Percentiles rank a stretch among this genome's conserved stretches.
phyloP scores from a whole-genome alignment of 2,113 vertebrate species.

The Theristicus caerulescens region DNA sequence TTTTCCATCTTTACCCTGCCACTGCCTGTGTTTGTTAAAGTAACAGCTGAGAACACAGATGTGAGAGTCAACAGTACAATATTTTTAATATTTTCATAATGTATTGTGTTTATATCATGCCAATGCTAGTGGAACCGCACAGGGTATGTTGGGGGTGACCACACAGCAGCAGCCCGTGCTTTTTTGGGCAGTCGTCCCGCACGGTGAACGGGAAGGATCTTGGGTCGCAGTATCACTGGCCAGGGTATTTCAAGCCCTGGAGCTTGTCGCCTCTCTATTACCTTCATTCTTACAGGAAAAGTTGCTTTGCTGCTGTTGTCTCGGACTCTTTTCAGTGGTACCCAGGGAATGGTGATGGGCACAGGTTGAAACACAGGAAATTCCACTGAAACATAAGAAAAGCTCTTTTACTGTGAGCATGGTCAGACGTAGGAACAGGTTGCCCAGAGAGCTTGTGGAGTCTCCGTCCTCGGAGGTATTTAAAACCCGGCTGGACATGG shows the following conservation, averaged over 20 bases:
- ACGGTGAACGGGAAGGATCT: neutral
- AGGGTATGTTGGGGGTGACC: accelerated
- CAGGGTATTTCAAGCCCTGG: neutral
- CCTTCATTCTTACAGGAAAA: neutral
- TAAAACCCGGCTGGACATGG: accelerated
- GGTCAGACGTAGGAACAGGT: neutral
- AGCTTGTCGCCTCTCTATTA: accelerated
- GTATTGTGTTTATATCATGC: neutral
- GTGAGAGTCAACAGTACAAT: neutral
- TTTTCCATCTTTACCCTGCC: neutral
- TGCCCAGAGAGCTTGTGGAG: neutral
- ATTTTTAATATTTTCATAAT: neutral
- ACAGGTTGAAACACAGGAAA: neutral
- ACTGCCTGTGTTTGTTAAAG: neutral
- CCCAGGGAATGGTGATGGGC: neutral
- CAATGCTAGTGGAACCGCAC: neutral
- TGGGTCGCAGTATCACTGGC: neutral
- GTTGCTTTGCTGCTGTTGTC: neutral
- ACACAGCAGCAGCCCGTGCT: neutral
- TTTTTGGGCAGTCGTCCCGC: accelerated
- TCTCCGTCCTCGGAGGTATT: neutral
- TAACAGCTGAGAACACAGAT: neutral
- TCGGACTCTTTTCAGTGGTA: neutral
- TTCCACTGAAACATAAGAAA: neutral
- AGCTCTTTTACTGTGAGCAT: neutral